Base-by-base conservation (phyloP, 92 coral and sea anemone genomes). In the Scolanthus callimorphus region DNA sequence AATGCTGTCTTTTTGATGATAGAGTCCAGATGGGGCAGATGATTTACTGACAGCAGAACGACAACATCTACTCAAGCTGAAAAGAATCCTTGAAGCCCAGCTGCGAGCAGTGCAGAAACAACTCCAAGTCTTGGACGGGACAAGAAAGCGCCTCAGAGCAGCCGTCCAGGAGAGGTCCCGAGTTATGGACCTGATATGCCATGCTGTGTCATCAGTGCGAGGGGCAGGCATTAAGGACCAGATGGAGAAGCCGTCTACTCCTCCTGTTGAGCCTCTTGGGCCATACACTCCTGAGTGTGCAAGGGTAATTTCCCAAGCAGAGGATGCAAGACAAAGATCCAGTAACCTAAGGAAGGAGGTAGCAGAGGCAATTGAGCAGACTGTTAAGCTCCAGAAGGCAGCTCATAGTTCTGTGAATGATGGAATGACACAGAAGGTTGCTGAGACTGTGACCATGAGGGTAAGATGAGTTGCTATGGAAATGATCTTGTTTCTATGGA, bases 221-320 rank as follows among this genome's bases (percentile, higher is more conserved):
- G 95, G 97, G 27, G 96, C 99, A 2, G 97, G 95, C n/a, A 72
- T 86, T 55, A 89, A 77, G 53, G 95, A 89, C 55, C 90, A 84
- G 65, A 31, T 90, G n/a, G 99, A 94, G 29, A 94, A 81, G 54
- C 99, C 95, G 31, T 47, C 65, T 48, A 94, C 97, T 17, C 99
- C 99, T 6, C 74, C 90, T 3, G 90, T 81, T 20, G 99, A 94
- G 37, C 88, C 99, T 22, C 77, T 94, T 38, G 99, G 99, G 2
- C 99, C 99, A 13, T 94, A 94, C 72, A 94, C 97, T 1, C 99
- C 99, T 8, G 99, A 94, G 53, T 90, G 97, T 71, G 97, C 99
- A 15, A 81, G 83, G 28, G 92, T 83, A 13, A 82, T 94, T 29
- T 70, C 97, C 25, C 74, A 85, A 27, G 99, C 97, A 1, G 77